These are phyloP conservation scores for Orthosia incerta DNA, from an alignment of 2,888 invertebrate species.

Conservation along the genomic window DNA sequence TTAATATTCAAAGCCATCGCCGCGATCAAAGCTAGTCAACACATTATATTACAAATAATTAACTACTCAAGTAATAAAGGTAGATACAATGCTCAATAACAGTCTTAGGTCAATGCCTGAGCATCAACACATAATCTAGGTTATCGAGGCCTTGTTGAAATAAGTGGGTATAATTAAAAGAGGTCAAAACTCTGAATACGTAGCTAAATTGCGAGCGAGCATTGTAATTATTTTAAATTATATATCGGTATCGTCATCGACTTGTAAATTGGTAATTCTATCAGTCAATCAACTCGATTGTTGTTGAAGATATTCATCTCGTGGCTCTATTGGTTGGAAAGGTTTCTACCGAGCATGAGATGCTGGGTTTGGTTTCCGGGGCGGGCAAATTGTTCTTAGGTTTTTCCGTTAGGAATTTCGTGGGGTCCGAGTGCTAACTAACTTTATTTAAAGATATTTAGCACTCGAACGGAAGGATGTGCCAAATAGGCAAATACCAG, in stretches of 20 bases:
- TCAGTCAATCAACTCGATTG: background rate
- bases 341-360: too few relatives aligned
- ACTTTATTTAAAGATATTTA: too few relatives aligned
- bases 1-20: background rate
- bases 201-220: slow-evolving; percentile 27
- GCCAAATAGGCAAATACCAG: too few relatives aligned
- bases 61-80: slow-evolving; percentile 21
- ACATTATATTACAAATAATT: slow-evolving; percentile 14
- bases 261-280: background rate
- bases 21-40: background rate
- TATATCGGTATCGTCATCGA: background rate
- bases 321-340: too few relatives aligned
- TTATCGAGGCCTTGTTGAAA: slow-evolving; percentile 47
- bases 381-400: too few relatives aligned
- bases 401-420: too few relatives aligned
- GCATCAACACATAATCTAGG: slow-evolving; percentile 53
- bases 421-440: too few relatives aligned
- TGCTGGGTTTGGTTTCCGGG: too few relatives aligned
- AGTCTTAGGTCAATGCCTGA: slow-evolving; percentile 52
- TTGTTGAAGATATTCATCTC: background rate
- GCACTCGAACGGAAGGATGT: too few relatives aligned
- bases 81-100: slow-evolving; percentile 38
- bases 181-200: slow-evolving; percentile 39
- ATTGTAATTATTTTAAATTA: slow-evolving; percentile 16
- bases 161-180: slow-evolving; percentile 43